A percentile compares a stretch with the other conserved stretches of the same genome.
Conservation (phyloP, 92 coral and sea anemone genomes). For the Muricea muricata region DNA sequence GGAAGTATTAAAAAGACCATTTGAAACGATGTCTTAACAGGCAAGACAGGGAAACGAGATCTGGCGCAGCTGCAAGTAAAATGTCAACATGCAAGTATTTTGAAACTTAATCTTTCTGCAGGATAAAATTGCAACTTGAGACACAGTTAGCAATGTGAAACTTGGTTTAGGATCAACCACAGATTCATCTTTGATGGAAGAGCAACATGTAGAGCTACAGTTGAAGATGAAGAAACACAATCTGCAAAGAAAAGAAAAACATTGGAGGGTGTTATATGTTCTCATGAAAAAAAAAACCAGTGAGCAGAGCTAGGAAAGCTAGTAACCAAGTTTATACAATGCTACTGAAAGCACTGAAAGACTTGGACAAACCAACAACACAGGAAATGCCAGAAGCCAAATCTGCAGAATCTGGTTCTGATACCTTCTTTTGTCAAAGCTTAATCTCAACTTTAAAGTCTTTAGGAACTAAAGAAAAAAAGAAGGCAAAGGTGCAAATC, state of each 20-base stretch:
- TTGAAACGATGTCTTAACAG: constrained; percentile 23
- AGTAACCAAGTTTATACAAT: constrained; percentile 2
- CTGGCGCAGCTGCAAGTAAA: constrained; percentile 20
- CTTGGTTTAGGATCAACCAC: not conserved
- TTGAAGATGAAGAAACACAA: not conserved
- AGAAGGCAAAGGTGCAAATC: too few relatives aligned
- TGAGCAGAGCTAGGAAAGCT: not conserved
- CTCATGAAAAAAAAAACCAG: constrained; percentile 3
- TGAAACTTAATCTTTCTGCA: not conserved
- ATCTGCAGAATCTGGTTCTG: not conserved
- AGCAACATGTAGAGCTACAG: not conserved
- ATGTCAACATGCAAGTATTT: constrained; percentile 7
- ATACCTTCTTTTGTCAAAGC: not conserved
- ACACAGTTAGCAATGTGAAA: not conserved
- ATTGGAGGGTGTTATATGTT: not conserved
- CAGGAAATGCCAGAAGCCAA: not conserved
- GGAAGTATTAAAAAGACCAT: constrained; percentile 25
- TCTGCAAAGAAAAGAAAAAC: not conserved
- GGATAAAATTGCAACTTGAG: not conserved
- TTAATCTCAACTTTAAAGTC: not conserved
- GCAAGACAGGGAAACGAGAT: constrained; percentile 1
- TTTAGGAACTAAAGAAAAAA: not conserved
- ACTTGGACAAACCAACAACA: constrained; percentile 3
- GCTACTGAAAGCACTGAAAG: constrained; percentile 1
- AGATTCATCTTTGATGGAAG: not conserved